Evolutionary conservation across 1,140 invertebrate species (phyloP).

Genomic region (Drosophila willistoni): DNA sequence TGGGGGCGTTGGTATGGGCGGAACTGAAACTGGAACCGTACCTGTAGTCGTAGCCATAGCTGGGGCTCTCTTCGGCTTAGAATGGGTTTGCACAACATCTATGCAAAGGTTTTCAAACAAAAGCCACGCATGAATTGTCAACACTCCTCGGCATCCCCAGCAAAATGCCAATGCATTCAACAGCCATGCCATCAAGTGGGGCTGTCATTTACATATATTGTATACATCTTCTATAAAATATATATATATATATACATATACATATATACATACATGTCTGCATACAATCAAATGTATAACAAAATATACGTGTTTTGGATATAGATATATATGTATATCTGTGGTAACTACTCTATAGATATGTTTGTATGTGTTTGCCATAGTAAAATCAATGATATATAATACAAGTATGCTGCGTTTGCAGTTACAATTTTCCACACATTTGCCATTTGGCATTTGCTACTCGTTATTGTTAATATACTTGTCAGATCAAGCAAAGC

Average conservation of each 20-base stretch:
- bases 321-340: neutral
- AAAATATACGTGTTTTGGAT: conserved; percentile 5
- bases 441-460: conserved; percentile 53
- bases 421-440: conserved; percentile 53
- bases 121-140: conserved; percentile 64
- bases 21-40: neutral
- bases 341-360: neutral
- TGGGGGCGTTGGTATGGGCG: neutral
- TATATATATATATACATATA: conserved; percentile 22
- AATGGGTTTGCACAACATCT: conserved; percentile 15
- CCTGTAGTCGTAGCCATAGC: neutral
- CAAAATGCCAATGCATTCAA: conserved; percentile 56
- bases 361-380: neutral
- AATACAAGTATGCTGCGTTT: conserved; percentile 32
- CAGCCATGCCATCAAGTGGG: conserved; percentile 37
- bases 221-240: neutral
- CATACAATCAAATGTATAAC: conserved; percentile 5
- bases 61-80: conserved; percentile 6
- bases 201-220: conserved; percentile 12
- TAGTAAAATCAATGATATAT: conserved; percentile 54
- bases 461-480: conserved; percentile 46
- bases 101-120: conserved; percentile 43
- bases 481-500: conserved; percentile 12
- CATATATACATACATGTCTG: conserved; percentile 23
- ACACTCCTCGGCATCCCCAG: conserved; percentile 42